Conservation (phyloP, 2,888 invertebrate species). For the Agriopis marginaria region DNA sequence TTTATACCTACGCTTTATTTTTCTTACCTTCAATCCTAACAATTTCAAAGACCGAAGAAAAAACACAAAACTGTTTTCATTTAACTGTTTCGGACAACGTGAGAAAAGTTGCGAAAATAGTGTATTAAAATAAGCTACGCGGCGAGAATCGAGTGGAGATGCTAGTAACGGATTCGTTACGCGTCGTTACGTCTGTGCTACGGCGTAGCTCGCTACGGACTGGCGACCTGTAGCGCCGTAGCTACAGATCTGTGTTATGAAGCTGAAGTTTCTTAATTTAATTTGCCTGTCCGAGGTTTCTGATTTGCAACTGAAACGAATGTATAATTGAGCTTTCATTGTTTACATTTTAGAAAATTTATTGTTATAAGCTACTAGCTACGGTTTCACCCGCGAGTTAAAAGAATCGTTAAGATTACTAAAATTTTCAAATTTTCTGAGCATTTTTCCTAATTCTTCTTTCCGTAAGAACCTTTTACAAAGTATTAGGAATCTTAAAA, state of each 20-base stretch:
- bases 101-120: slow-evolving; percentile 4
- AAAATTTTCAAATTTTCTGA: too few relatives aligned
- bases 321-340: neutral
- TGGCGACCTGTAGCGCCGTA: slow-evolving; percentile 67
- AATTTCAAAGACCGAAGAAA: neutral
- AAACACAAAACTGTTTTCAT: slow-evolving; percentile 7
- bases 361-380: neutral
- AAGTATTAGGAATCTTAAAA: too few relatives aligned
- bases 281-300: slow-evolving; percentile 1
- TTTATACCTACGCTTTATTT: neutral
- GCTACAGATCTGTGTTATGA: slow-evolving; percentile 27
- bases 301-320: neutral
- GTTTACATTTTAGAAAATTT: neutral
- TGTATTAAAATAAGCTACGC: neutral
- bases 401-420: too few relatives aligned
- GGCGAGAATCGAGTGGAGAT: slow-evolving; percentile 7
- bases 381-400: too few relatives aligned
- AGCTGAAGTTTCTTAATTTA: slow-evolving; percentile 7
- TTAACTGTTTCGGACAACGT: neutral
- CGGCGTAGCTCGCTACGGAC: slow-evolving; percentile 67
- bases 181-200: slow-evolving; percentile 55
- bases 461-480: too few relatives aligned
- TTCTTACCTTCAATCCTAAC: slow-evolving; percentile 21
- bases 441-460: too few relatives aligned
- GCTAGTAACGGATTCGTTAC: slow-evolving; percentile 5